These are phyloP conservation scores for Podotricha telesiphe DNA, from an alignment of 2,888 invertebrate species.

Conservation along the genomic window DNA sequence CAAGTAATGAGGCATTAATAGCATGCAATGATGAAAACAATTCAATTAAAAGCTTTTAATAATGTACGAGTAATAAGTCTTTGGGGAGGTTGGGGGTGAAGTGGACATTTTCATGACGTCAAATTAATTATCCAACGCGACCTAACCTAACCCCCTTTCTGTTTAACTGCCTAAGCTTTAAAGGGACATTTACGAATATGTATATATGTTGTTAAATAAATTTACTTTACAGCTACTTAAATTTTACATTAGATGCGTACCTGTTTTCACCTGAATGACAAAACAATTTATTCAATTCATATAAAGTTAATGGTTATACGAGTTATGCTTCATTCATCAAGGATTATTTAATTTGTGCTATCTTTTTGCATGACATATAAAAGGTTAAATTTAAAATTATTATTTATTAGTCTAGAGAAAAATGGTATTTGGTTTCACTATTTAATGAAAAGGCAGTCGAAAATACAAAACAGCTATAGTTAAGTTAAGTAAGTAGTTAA, in stretches of 20 bases:
- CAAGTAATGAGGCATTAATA: neutral
- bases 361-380: neutral
- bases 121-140: constrained; percentile 51
- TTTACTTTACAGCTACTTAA: constrained; percentile 22
- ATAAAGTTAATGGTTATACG: neutral
- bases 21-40: constrained; percentile 24
- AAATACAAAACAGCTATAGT: no score
- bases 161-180: constrained; percentile 35
- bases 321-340: neutral
- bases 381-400: neutral
- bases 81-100: constrained; percentile 30
- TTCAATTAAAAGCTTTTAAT: constrained; percentile 26
- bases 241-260: constrained; percentile 5
- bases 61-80: constrained; percentile 36
- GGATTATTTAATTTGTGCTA: neutral
- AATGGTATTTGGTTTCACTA: no score
- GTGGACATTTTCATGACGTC: constrained; percentile 45
- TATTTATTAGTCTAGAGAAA: neutral
- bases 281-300: neutral
- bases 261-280: constrained; percentile 9
- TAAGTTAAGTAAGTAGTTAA: no score
- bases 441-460: no score
- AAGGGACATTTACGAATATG: constrained; percentile 29
- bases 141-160: constrained; percentile 50
- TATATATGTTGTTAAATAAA: constrained; percentile 33